Base-by-base conservation (phyloP, 1,140 invertebrate species). In the Eurosta solidaginis region DNA sequence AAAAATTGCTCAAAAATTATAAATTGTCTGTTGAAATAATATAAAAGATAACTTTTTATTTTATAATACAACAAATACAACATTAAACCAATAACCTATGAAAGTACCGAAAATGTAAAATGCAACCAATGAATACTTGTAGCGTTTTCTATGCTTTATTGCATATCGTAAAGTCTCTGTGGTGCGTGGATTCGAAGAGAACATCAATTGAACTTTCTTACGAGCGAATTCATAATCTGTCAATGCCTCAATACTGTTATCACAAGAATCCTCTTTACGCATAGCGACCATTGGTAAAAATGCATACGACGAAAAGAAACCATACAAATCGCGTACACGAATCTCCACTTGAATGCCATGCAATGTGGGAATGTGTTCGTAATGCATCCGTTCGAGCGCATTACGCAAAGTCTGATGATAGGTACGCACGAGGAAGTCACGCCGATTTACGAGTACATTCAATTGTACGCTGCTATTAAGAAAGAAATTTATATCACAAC, bases 401-500 rank as follows among this genome's bases (percentile, higher is more conserved):
- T 81, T 80, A 7, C 81, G 79, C 29, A 87, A 78, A 1, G 85
- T 79, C 4, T 68, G 68, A 33, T 87, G 85, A 77, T 87, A 87
- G 1, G 81, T 84, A 40, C 80, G 81, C 12, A 87, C 77, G 33
- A 87, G 84, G 63, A 81, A 82, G 74, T 85, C 84, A 0, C 85
- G 84, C 14, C 83, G 80, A 77, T 85, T 80, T 40, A 80, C 82
- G 5, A 87, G 78, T 25, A 87, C 83, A 50, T 87, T 81, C 74
- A 87, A 78, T 73, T 87, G 85, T 14, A 87, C 84, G 79, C 85
- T 87, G 80, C 82, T 87, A 59, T 87, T 85, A 10, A 87, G 80
- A 78, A 87, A 87, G 81, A 87, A 87, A 50, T 87, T 87, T 6
- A 87, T 82, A 73, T 87, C 85, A 74, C 86, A 85, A 6, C 85